A percentile compares a stretch with the other conserved stretches of the same genome.
These are phyloP conservation scores for Solea solea DNA, from an alignment of 2,113 vertebrate species.

Conservation along the genomic window DNA sequence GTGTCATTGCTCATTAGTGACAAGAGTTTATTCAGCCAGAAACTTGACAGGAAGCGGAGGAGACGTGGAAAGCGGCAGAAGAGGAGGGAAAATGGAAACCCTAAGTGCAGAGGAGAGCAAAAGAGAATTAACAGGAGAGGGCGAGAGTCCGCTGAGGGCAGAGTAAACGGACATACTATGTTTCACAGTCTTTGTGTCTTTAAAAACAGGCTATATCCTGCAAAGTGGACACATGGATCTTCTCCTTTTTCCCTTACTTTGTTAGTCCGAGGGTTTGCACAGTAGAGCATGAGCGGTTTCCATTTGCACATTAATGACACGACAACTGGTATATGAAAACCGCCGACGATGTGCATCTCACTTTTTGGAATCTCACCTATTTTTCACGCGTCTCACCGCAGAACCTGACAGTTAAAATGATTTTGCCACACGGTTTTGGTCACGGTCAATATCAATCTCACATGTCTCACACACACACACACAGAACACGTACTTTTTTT, in stretches of 20 bases:
- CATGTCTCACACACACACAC: too few relatives aligned
- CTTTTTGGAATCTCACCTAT: too few relatives aligned
- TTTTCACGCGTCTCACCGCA: too few relatives aligned
- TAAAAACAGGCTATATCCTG: constrained; percentile 21
- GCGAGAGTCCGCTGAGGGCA: constrained; percentile 18
- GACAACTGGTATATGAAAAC: too few relatives aligned
- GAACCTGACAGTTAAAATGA: too few relatives aligned
- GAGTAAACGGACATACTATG: constrained; percentile 35
- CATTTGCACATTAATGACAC: background rate
- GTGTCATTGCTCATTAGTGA: constrained; percentile 69
- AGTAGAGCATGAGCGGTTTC: background rate
- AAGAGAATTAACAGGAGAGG: constrained; percentile 6
- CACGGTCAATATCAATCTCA: too few relatives aligned
- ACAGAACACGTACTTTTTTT: too few relatives aligned
- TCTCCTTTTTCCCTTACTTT: background rate
- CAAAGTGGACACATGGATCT: background rate
- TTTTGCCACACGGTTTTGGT: too few relatives aligned
- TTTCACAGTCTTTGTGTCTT: constrained; percentile 41
- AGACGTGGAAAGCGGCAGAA: constrained; percentile 12
- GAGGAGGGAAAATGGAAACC: constrained; percentile 16
- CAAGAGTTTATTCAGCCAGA: constrained; percentile 66
- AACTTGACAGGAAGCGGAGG: constrained; percentile 40
- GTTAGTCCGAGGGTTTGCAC: constrained; percentile 8
- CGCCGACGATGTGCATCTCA: too few relatives aligned
- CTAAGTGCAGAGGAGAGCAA: constrained; percentile 13